Evolutionary conservation across 2,888 invertebrate species (phyloP), one percentile per base, ranked within the genome.

Genomic region (Parnassius mnemosyne): DNA sequence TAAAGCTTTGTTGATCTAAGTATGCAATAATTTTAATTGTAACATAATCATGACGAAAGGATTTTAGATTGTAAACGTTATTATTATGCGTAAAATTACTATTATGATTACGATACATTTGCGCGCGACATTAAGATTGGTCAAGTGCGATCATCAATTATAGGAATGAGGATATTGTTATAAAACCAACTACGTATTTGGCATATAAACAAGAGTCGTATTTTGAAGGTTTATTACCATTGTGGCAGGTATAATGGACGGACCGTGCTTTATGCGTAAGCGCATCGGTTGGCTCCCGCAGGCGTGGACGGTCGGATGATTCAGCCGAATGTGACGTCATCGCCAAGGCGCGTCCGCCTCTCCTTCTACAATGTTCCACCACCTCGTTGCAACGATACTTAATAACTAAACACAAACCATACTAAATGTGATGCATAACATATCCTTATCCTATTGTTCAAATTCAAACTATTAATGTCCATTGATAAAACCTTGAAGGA

Each of bases 291-390:
- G 66, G 66, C 62, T 51, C 55, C 61, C 64, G 62, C 59, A 62
- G 56, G 60, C 64, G 50, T 55, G 65, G 77, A 75, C 73, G 77
- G 71, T 75, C 75, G 79, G 81, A 78, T 88, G 85, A 88, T 79
- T 87, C 86, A 87, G 75, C 72, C 66, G 70, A 69, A 69, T 64
- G 76, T 87, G 85, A 86, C 87, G 89, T 89, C 87, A 86, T 69
- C 74, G 64, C 68, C 66, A 77, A 82, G 84, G 84, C 81, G 81
- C 82, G 83, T 80, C 81, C 76, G 78, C 74, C 71, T 70, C 71
- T 76, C 74, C 73, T 75, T 81, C 71, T 65, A 73, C 69, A 73
- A 71, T 71, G 68, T 71, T 71, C 70, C 65, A 70, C 67, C 64
- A 69, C 58, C 60, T 68, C 64, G 67, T 64, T 69, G n/a, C 56